Evolutionary conservation across 2,113 vertebrate genomes (phyloP), one percentile per base, ranked within the genome.

Genomic region (Meriones unguiculatus): DNA sequence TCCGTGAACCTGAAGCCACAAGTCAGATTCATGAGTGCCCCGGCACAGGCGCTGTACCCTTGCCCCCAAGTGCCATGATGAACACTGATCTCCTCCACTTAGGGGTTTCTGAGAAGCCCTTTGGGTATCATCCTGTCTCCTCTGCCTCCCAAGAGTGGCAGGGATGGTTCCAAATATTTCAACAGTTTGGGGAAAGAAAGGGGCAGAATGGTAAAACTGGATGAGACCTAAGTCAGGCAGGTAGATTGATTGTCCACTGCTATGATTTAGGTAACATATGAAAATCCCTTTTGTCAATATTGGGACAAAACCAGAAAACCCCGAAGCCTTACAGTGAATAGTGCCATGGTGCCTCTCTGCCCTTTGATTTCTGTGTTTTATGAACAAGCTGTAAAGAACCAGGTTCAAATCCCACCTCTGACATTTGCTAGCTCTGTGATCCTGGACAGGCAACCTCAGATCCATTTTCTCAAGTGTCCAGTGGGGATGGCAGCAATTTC

Each of bases 231-330:
- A 70, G 24, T 18, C 65, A 38, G 10, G 57, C 82, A 2, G 9
- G 3, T 7, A 38, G 8, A 3, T 7, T 35, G 35, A 67, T 7
- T 17, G 14, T 0, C 0, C 67, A 6, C 5, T 7, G 59, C n/a
- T 32, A 13, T 2, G 1, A 18, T 64, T 11, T 32, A 38, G 24
- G 52, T 7, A 6, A 77, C 28, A 3, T 2, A 1, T 22, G 4
- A 57, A 84, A 46, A 32, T 64, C 57, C 12, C 81, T 7, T 38
- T 75, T 73, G 86, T 88, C 28, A 9, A 22, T 14, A 22, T 7
- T 10, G 6, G 73, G 57, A n/a, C 78, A 28, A 28, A 32, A 70
- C 25, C 24, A 69, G 46, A 30, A 22, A 89, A n/a, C 41, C 17
- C 24, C 4, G 7, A 41, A 9, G 18, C 35, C 13, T 69, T 32